Evolutionary conservation across 2,888 invertebrate genomes (phyloP).

Genomic region (Dioctria rufipes): DNA sequence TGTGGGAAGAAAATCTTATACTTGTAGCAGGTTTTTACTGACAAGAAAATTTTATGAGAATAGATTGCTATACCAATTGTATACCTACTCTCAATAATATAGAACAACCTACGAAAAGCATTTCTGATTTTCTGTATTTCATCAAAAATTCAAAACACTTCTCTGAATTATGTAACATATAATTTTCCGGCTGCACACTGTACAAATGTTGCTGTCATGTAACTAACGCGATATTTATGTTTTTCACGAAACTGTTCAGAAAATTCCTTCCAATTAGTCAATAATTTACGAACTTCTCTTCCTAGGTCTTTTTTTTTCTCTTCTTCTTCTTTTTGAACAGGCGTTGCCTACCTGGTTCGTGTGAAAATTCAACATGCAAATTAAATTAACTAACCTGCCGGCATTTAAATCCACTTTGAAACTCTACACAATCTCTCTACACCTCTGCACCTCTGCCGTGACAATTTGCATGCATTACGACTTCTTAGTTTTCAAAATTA

Average conservation of each 20-base stretch:
- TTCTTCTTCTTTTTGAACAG: not conserved
- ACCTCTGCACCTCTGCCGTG: slow-evolving; percentile 23
- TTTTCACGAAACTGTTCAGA: not conserved
- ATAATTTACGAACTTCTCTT: not conserved
- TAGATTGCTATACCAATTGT: too few species aligned
- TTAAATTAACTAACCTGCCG: slow-evolving; percentile 15
- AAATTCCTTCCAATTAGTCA: slow-evolving; percentile 10
- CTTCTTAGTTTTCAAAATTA: slow-evolving; percentile 14
- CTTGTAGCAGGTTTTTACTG: too few species aligned
- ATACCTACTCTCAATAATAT: too few species aligned
- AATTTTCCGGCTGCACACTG: not conserved
- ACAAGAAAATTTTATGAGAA: too few species aligned
- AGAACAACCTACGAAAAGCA: too few species aligned
- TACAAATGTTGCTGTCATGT: slow-evolving; percentile 2
- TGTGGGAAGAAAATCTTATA: too few species aligned
- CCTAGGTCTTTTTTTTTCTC: not conserved
- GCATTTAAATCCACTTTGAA: not conserved
- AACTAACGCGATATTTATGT: not conserved
- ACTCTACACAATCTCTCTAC: not conserved
- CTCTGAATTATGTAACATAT: not conserved
- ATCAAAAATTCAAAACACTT: not conserved
- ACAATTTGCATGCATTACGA: slow-evolving; percentile 27
- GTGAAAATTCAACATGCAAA: slow-evolving; percentile 24
- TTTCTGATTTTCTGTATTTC: too few species aligned
- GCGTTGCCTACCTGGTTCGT: slow-evolving; percentile 2